Conservation (phyloP, 2,113 vertebrate species). For the Pipra filicauda region DNA sequence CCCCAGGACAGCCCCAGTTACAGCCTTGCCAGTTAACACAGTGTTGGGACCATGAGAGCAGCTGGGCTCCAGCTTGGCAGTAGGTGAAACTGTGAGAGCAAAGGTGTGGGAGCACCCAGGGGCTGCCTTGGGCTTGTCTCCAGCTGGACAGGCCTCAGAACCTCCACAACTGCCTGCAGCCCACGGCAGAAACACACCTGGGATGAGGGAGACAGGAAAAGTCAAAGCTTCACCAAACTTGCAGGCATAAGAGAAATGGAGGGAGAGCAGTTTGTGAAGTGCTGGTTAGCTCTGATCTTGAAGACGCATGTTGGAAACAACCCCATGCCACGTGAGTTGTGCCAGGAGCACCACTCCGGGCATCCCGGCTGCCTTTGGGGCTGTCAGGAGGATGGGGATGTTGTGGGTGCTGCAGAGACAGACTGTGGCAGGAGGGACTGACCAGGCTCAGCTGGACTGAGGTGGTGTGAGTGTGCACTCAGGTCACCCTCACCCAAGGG, state of each 20-base stretch:
- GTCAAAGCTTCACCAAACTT: neutral
- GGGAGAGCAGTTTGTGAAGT: neutral
- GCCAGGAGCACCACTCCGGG: neutral
- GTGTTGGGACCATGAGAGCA: neutral
- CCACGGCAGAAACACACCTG: fast-evolving
- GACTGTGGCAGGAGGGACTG: neutral
- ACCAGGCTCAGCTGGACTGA: neutral
- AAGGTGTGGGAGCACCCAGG: neutral
- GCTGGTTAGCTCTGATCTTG: neutral
- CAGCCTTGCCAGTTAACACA: neutral
- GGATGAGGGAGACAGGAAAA: neutral
- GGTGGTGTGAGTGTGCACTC: neutral
- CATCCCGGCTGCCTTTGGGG: neutral
- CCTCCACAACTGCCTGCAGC: neutral
- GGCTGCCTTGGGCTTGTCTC: neutral
- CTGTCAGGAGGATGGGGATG: neutral
- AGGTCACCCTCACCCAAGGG: neutral
- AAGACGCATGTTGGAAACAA: neutral
- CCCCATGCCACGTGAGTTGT: neutral
- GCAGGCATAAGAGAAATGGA: fast-evolving
- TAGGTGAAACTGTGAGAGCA: neutral
- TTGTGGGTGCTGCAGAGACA: neutral
- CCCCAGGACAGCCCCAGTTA: neutral
- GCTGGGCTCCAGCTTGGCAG: neutral
- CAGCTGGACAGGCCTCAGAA: neutral